Evolutionary conservation across 1,140 invertebrate species (phyloP).

Genomic region (Zaprionus gabonicus): DNA sequence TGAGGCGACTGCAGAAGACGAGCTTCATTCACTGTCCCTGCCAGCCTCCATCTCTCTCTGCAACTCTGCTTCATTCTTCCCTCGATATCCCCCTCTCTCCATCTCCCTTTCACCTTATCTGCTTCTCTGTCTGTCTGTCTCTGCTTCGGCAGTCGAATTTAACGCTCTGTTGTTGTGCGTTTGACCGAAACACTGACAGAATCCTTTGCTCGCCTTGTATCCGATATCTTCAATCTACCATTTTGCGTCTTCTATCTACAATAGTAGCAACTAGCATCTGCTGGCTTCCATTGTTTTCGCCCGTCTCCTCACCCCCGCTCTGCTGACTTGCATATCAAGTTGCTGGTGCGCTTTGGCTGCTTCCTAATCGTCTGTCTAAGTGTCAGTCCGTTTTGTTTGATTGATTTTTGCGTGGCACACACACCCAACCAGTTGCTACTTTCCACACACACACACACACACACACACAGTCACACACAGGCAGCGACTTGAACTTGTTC

Average conservation of each 20-base stretch:
- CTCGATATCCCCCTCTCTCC: not conserved
- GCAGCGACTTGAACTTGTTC: conserved; percentile 3
- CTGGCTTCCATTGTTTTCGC: conserved; percentile 22
- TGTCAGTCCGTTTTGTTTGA: conserved; percentile 65
- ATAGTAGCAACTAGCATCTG: conserved; percentile 14
- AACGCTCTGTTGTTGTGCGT: conserved; percentile 69
- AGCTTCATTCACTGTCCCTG: not conserved
- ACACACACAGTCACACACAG: not conserved
- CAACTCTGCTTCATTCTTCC: not conserved
- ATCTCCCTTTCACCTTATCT: not conserved
- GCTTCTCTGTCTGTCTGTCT: not conserved
- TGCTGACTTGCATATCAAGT: conserved; percentile 63
- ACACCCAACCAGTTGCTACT: too few species aligned
- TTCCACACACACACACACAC: not conserved
- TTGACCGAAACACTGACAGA: conserved; percentile 71
- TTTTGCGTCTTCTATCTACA: conserved; percentile 18
- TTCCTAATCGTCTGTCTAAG: conserved; percentile 66
- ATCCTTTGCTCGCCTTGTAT: conserved; percentile 50
- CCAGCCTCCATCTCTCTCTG: not conserved
- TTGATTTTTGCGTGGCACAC: conserved; percentile 45
- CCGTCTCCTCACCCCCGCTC: not conserved
- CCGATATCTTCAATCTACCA: conserved; percentile 28
- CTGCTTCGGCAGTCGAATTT: conserved; percentile 47
- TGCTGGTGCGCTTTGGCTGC: conserved; percentile 50
- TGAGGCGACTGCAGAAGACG: not conserved